These are phyloP conservation scores for Zingel zingel DNA, from an alignment of 2,113 vertebrate genomes.

Conservation along the genomic window DNA sequence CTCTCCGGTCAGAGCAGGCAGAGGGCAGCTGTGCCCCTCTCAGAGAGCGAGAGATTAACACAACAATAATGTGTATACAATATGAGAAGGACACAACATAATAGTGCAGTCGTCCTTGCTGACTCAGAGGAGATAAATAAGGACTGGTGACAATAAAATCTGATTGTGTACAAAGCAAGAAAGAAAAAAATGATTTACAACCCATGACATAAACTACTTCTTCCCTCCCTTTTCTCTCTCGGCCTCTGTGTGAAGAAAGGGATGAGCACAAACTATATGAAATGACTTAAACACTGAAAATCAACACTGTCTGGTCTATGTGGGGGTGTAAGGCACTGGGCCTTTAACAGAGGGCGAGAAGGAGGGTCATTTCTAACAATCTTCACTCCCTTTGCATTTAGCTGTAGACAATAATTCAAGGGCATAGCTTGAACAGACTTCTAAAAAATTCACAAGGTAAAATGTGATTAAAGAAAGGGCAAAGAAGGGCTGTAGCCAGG, in stretches of 20 bases:
- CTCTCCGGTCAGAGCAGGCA: slow-evolving; percentile 3
- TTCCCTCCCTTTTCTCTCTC: not conserved
- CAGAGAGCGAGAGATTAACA: slow-evolving; percentile 35
- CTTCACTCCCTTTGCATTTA: not conserved
- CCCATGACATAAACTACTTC: not conserved
- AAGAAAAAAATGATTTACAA: slow-evolving; percentile 17
- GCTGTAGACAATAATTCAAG: not conserved
- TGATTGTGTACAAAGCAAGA: slow-evolving; percentile 1
- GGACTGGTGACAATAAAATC: slow-evolving; percentile 13
- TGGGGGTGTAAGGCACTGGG: not conserved
- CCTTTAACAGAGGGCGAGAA: not conserved
- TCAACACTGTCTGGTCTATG: not conserved
- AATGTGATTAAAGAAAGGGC: not conserved
- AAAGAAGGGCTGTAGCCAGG: not conserved
- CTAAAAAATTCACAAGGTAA: not conserved
- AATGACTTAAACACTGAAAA: not conserved
- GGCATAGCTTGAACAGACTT: not conserved
- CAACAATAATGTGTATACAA: slow-evolving; percentile 39
- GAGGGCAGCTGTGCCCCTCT: slow-evolving; percentile 33
- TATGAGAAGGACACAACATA: slow-evolving; percentile 16
- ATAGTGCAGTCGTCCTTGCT: slow-evolving; percentile 17
- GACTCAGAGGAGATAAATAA: slow-evolving; percentile 41
- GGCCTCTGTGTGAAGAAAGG: not conserved
- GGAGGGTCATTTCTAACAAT: not conserved
- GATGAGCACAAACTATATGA: not conserved